Base-by-base conservation (phyloP, 2,888 invertebrate species). In the Cremastinae sp. region DNA sequence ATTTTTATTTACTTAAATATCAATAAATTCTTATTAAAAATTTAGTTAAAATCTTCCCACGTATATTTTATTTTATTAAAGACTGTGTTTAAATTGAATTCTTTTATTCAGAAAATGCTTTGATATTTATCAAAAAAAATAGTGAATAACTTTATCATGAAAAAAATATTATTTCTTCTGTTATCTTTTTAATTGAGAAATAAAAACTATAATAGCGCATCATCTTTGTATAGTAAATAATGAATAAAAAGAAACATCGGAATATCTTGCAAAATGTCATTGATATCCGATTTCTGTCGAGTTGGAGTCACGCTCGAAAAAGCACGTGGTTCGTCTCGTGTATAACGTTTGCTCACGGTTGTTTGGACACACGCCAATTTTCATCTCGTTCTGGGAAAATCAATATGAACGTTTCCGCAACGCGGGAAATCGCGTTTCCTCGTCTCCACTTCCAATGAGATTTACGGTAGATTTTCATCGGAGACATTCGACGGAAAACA, bases 281-380 rank as follows among this genome's bases (percentile, higher is more conserved):
- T 8, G 18, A 0, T 3, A 3, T 66, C 9, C 66, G 18, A 56
- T 66, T 43, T 8, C 18, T 28, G 8, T 34, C 9, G 5, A 0
- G 12, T 36, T 20, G 8, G n/a, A 12, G 2, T 7, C 45, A 49
- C 16, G 49, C 71, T 56, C 16, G 18, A 20, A 34, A 36, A 71
- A 66, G 53, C 71, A 71, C 75, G 71, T 71, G 71, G 59, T 14
- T 12, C 12, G 8, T 66, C 22, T 10, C 38, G 28, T 10, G 34
- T 54, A 28, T 34, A 43, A 28, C 16, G 16, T 28, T 53, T 16
- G 16, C 62, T 41, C 41, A 20, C 22, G 18, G 53, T 56, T 43
- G 41, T 36, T 58, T 75, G 75, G 66, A 62, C n/a, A 51, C 18
- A 71, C 47, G 71, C 71, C 75, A 71, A 66, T 75, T 71, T 71